Conservation (phyloP, 2,113 vertebrate species). For the Vidua macroura region DNA sequence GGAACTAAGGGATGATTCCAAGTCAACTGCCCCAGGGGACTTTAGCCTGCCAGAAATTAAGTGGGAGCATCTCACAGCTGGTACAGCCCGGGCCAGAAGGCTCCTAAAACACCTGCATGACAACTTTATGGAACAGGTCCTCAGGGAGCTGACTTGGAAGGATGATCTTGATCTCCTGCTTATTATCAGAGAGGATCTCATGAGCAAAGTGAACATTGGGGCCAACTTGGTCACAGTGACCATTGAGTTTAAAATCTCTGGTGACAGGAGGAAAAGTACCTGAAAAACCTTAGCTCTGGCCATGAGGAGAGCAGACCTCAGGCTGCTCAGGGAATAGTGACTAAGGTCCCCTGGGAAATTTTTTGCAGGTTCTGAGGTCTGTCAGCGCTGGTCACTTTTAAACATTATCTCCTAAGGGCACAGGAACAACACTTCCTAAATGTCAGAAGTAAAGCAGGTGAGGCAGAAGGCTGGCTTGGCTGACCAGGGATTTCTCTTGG, state of each 20-base stretch:
- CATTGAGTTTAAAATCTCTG: not conserved
- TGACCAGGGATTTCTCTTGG: not conserved
- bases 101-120: not conserved
- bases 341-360: not conserved
- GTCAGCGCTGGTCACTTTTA: not conserved
- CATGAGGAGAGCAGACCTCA: not conserved
- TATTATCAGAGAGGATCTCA: not conserved
- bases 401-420: not conserved
- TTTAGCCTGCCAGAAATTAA: not conserved
- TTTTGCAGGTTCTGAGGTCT: not conserved
- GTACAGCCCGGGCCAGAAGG: not conserved
- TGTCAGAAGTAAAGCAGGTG: not conserved
- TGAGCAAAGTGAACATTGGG: not conserved
- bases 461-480: not conserved
- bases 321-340: not conserved
- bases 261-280: not conserved
- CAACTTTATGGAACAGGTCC: not conserved
- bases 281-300: not conserved
- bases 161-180: not conserved
- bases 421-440: not conserved
- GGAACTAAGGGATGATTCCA: not conserved
- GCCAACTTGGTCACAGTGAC: accelerated
- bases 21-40: not conserved
- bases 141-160: not conserved
- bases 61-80: not conserved